Base-by-base conservation (phyloP, 2,797 vertebrate genomes). In the Poecilia picta region DNA sequence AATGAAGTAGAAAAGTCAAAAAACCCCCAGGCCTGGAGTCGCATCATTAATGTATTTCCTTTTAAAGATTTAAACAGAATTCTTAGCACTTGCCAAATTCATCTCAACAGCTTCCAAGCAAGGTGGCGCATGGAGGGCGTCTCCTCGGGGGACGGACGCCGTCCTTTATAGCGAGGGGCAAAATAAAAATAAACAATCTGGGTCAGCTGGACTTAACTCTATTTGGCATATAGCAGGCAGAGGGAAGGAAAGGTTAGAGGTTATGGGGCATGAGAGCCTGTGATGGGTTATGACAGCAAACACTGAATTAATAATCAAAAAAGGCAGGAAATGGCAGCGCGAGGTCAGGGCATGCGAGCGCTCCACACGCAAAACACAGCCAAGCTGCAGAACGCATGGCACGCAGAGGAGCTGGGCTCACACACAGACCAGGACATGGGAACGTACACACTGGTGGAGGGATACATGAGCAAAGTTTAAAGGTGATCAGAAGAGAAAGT, bases 281-380 rank as follows among this genome's bases (percentile, higher is more conserved):
- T 84, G 89, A 93, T 92, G 33, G 85, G 77, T 81, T 85, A 80
- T 90, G 93, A 93, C 92, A 92, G 92, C 82, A 73, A 87, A 91
- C 74, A 80, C 79, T 93, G 92, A 94, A 96, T 95, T 92, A 94
- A 92, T 94, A 92, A 95, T 94, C 78, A 25, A 53, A 74, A 81
- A 86, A 87, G 77, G 85, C 79, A 84, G 84, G 45, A 81, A 89
- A 93, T 86, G 85, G 85, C 86, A 92, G 82, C 59, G 10, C 0
- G 76, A 79, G 84, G 91, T 91, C 77, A 78, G 59, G 43, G 81
- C 46, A 83, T 80, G 86, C 46, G 43, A 72, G 70, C 8, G 15
- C 71, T 81, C 79, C 1, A 39, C 57, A n/a, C 70, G 46, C 73
- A 18, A 45, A 88, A 84, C 79, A 51, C 46, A 80, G 85, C 89